Percentiles rank a stretch among this genome's conserved stretches.
phyloP scores from a whole-genome alignment of 1,140 invertebrate genomes.

The Arion vulgaris region DNA sequence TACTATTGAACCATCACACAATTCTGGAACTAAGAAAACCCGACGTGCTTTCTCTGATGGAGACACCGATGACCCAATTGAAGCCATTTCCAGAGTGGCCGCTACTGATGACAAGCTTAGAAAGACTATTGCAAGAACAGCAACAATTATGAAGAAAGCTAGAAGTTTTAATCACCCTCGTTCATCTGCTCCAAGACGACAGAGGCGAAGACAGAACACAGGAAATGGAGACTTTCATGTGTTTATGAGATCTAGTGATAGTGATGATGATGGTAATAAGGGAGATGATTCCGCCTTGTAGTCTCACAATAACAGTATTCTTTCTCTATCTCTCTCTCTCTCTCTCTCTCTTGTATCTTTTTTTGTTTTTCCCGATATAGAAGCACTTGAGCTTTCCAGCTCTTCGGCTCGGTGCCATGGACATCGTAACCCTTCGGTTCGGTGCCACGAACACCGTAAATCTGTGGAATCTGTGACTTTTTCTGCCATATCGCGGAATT shows the following conservation, averaged over 20 bases:
- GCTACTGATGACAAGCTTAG: constrained; percentile 26
- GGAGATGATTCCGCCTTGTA: neutral
- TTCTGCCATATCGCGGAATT: too few relatives aligned
- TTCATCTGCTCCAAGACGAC: neutral
- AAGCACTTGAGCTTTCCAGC: too few relatives aligned
- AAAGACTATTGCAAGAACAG: constrained; percentile 36
- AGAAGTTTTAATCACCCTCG: neutral
- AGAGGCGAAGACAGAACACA: neutral
- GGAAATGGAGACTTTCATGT: neutral
- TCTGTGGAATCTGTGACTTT: too few relatives aligned
- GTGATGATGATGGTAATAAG: neutral
- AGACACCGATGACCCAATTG: constrained; percentile 27
- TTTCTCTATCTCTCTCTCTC: too few relatives aligned
- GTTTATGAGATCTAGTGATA: neutral
- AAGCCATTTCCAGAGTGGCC: constrained; percentile 21
- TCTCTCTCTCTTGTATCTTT: too few relatives aligned
- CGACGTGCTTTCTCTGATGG: neutral
- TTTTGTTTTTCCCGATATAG: too few relatives aligned
- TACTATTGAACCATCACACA: neutral
- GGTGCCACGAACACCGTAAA: too few relatives aligned
- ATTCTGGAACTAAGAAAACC: neutral
- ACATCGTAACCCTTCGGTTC: too few relatives aligned
- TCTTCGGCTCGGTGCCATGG: too few relatives aligned
- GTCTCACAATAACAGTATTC: neutral
- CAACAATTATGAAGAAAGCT: constrained; percentile 41